Base-by-base conservation (phyloP, 2,888 invertebrate species). In the Aradus depressus region DNA sequence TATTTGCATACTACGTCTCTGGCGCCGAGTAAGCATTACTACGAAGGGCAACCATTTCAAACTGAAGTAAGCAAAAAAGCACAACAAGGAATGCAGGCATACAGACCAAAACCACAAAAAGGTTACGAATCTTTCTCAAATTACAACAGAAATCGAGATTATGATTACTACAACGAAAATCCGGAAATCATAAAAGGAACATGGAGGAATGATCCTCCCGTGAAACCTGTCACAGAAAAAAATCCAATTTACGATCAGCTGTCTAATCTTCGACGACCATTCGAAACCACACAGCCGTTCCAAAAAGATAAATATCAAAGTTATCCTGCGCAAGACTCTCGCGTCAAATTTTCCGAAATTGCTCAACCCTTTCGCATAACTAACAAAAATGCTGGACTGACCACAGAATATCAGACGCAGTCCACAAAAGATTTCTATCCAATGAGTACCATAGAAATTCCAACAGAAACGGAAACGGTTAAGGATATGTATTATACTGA, bases 261-360 rank as follows among this genome's bases (percentile, higher is more conserved):
- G 10, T 59, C 62, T 4, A 59, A 59, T 22, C 54, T 59, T 6
- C 58, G 60, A 1, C 55, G 62, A 19, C 62, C 62, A 4, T 62
- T 62, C 47, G 55, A 60, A 45, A 56, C 54, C 32, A 39, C 57
- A 3, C 54, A 50, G 6, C 41, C 50, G 8, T 53, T 42, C 21
- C 35, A 38, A 10, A 52, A 43, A 19, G 42, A 51, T 10, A 50
- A 45, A 6, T 55, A 25, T 22, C 41, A 50, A 10, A 41, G 52
- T 8, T 14, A 44, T 21, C 19, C 44, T 32, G 16, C 45, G 1
- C 35, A 32, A 5, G 39, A 41, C 25, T 47, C 44, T 4, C 50
- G 44, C 16, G 45, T 51, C 5, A 52, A 50, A 37, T 55, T 53
- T 44, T 55, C 55, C 26, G 52, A 49, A 10, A 48, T 51, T n/a